A percentile compares a stretch with the other conserved stretches of the same genome.
These are phyloP conservation scores for Suricata suricatta DNA, from an alignment of 2,113 vertebrate species.

Conservation along the genomic window DNA sequence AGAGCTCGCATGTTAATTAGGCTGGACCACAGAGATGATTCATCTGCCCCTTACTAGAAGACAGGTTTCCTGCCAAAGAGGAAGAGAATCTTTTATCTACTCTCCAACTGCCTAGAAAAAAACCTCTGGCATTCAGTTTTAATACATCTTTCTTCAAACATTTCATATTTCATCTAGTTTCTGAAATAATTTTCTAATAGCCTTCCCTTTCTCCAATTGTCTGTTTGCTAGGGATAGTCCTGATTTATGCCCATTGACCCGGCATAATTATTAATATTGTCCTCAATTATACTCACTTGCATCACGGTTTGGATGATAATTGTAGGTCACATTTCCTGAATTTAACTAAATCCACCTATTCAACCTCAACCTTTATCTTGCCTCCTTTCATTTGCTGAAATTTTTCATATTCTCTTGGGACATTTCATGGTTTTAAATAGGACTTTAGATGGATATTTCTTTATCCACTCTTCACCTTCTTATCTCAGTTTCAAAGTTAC, in stretches of 20 bases:
- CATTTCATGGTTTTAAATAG: not conserved
- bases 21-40: not conserved
- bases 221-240: not conserved
- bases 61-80: not conserved
- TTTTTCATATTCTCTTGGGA: not conserved
- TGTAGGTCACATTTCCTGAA: not conserved
- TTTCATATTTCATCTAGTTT: not conserved
- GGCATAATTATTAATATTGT: not conserved
- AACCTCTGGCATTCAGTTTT: not conserved
- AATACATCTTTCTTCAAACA: not conserved
- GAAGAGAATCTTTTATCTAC: not conserved
- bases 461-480: not conserved
- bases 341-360: not conserved
- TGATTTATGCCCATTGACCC: not conserved
- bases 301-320: not conserved
- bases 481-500: not conserved
- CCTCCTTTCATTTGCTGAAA: not conserved
- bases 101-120: not conserved
- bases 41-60: not conserved
- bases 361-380: not conserved
- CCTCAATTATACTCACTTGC: not conserved
- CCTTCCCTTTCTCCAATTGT: not conserved
- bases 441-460: not conserved
- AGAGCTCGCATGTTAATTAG: slow-evolving; percentile 16
- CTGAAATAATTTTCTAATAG: not conserved